Evolutionary conservation across 2,888 invertebrate species (phyloP), one percentile per base, ranked within the genome.

Genomic region (Nemapogon koenigi): DNA sequence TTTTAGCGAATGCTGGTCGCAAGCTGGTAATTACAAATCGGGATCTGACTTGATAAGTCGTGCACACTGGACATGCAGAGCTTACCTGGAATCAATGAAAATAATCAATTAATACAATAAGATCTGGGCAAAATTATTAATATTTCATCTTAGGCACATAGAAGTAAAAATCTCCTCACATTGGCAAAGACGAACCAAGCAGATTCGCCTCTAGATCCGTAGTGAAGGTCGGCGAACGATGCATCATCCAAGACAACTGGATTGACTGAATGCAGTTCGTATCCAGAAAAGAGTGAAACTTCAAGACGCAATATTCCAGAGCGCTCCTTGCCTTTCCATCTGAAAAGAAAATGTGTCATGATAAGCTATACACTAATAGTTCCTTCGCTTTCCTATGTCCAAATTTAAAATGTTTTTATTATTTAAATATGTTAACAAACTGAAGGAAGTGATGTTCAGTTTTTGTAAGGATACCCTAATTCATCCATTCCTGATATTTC

Each of bases 101-200:
- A 27, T 14, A 17, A 31, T 2, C 4, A 26, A 1, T 33, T 17
- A 29, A 30, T 14, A 14, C 6, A 19, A 26, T 19, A 14, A 19
- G 18, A 19, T 13, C 3, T 22, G 7, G 10, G 14, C 11, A 38
- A n/a, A 22, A 22, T 22, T 22, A 22, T 22, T 22, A 22, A 22
- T 22, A 22, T 22, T 22, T 22, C 10, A 7, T 7, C 6, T 22
- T 22, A 22, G 22, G 6, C 22, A 22, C 6, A 22, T n/a, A n/a
- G n/a, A n/a, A 33, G 22, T 17, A 15, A 35, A 38, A 11, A 6
- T 33, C 3, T 43, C 73, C 81, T 79, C 57, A 86, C 83, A 53
- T 86, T 85, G 14, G 83, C 82, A 56, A 86, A 84, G 30, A 84
- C 81, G 55, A 86, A 85, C 86, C 86, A 86, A 7, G 84, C 70